Evolutionary conservation across 2,113 vertebrate species (phyloP), one percentile per base, ranked within the genome.

Genomic region (Hippocampus abdominalis): DNA sequence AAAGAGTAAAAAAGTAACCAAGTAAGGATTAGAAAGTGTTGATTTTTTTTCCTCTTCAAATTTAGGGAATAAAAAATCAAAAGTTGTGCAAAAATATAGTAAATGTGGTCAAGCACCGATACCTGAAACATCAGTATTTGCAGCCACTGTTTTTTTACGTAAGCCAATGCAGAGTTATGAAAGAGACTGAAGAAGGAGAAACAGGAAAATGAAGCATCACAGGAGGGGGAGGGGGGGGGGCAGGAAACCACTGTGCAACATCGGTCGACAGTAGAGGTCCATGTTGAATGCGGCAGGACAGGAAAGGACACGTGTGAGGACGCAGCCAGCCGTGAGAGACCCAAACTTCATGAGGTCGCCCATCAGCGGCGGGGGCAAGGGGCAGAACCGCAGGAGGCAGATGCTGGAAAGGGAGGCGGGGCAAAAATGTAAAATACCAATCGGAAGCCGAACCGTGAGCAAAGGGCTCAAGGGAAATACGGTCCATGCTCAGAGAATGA

Each of bases 241-340:
- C 69, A 74, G 71, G 7, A 69, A 73, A 78, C 80, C 74, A 63
- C 21, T 11, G 73, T 76, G 72, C 25, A 16, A 80, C 77, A 72
- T 44, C 29, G 69, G 76, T 61, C 61, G 80, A 77, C 76, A 71
- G 77, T 32, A 54, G 71, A 82, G 83, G 79, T 82, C 70, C 75
- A 21, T 60, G 20, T 86, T 68, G 68, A 59, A 40, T 20, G 68
- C 64, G 32, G 68, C 21, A 3, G 77, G 86, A 88, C 84, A 88
- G 78, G 71, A 84, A 83, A 89, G 84, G 89, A 88, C 89, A 86
- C 86, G 87, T 87, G 86, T 77, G 83, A 63, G 76, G 81, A 74
- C 21, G 74, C 78, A 86, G 73, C 77, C 81, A 85, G 77, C 84
- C 81, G 70, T 86, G 85, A 79, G 75, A 79, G 71, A 79, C 81